These are phyloP conservation scores for Siderastrea siderea DNA, from an alignment of 92 coral and sea anemone species.

Conservation along the genomic window DNA sequence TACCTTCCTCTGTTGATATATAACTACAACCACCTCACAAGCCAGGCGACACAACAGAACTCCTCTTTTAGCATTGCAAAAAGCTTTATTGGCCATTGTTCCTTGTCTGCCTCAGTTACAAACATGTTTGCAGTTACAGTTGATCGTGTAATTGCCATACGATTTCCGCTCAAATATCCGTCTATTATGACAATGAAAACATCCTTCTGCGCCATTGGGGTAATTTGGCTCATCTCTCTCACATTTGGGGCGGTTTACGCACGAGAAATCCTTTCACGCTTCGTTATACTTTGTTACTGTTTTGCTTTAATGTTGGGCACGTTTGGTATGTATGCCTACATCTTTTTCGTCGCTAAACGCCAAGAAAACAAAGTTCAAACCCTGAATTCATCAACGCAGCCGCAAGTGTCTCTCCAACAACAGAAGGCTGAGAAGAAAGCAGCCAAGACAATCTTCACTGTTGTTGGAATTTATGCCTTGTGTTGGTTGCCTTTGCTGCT, in stretches of 20 bases:
- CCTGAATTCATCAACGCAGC: not conserved
- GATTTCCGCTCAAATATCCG: constrained; percentile 54
- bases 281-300: not conserved
- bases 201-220: constrained; percentile 22
- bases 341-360: constrained; percentile 42
- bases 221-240: constrained; percentile 48
- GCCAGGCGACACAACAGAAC: not conserved
- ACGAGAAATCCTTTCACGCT: not conserved
- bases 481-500: constrained; percentile 36
- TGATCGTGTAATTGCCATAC: constrained; percentile 69
- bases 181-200: constrained; percentile 22
- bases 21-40: not conserved
- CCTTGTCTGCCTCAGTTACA: constrained; percentile 64
- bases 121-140: constrained; percentile 76
- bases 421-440: constrained; percentile 31
- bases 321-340: constrained; percentile 42
- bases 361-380: constrained; percentile 49
- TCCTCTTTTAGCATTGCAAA: not conserved
- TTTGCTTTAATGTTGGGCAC: constrained; percentile 22
- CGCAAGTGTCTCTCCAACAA: not conserved
- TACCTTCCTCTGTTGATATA: constrained; percentile 51
- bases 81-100: constrained; percentile 50
- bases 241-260: constrained; percentile 13
- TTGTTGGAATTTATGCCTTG: constrained; percentile 28
- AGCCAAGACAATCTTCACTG: constrained; percentile 23